Conservation (phyloP, 2,888 invertebrate genomes). For the Melanostoma scalare region DNA sequence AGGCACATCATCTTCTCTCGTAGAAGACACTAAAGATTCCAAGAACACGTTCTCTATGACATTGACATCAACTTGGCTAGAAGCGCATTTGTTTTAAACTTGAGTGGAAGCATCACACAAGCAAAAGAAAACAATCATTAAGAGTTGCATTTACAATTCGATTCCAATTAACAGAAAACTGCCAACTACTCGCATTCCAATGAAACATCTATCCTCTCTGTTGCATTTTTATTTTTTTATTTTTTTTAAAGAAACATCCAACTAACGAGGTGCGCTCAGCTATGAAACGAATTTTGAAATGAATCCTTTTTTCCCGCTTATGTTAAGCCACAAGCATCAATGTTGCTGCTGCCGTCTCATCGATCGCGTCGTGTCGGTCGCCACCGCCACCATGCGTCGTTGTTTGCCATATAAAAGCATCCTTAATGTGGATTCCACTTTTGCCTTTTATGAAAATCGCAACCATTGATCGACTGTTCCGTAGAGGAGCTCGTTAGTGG, state of each 20-base stretch:
- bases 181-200: conserved; percentile 66
- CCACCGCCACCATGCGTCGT: too few relatives aligned
- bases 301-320: conserved; percentile 67
- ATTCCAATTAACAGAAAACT: conserved; percentile 73
- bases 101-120: conserved; percentile 28
- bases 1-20: conserved; percentile 25
- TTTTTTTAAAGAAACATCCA: conserved; percentile 11
- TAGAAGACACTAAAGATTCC: conserved; percentile 39
- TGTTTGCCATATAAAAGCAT: conserved; percentile 21
- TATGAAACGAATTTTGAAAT: conserved; percentile 71
- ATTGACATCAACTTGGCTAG: conserved; percentile 54
- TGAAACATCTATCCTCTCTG: conserved; percentile 47
- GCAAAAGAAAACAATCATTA: conserved; percentile 62
- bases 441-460: conserved; percentile 71
- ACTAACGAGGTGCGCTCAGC: conserved; percentile 71
- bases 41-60: conserved; percentile 56
- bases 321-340: conserved; percentile 34
- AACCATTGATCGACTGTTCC: conserved; percentile 69
- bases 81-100: conserved; percentile 37
- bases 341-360: conserved; percentile 6
- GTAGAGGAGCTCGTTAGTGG: conserved; percentile 65
- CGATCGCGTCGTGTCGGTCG: neutral
- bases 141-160: conserved; percentile 70
- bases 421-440: conserved; percentile 70
- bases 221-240: conserved; percentile 15